These are phyloP conservation scores for Sminthurides aquaticus DNA, from an alignment of 2,888 invertebrate genomes.

Conservation along the genomic window DNA sequence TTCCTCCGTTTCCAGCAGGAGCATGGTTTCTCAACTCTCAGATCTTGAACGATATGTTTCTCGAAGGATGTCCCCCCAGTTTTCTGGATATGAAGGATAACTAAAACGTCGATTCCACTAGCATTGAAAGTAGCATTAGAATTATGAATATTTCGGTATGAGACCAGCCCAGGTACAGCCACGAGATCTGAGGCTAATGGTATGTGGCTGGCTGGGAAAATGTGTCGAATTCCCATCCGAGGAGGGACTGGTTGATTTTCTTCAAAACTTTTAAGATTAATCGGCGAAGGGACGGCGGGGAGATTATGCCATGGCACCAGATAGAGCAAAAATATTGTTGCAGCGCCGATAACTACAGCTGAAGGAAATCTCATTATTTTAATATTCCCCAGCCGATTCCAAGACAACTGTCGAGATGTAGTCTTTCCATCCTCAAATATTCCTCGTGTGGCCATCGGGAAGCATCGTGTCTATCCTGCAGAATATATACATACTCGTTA, in stretches of 20 bases:
- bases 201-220: background rate
- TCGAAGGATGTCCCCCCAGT: conserved; percentile 98
- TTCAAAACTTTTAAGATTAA: background rate
- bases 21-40: conserved; percentile 87
- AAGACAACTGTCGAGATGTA: too few relatives aligned
- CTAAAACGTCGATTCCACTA: conserved; percentile 85
- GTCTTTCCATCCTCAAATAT: background rate
- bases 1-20: conserved; percentile 82
- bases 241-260: background rate
- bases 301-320: conserved; percentile 41
- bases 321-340: conserved; percentile 38
- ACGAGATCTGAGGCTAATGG: conserved; percentile 11
- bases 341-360: conserved; percentile 36
- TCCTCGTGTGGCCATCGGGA: background rate
- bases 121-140: conserved; percentile 38
- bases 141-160: conserved; percentile 37
- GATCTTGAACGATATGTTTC: conserved; percentile 87
- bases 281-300: conserved; percentile 37
- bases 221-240: background rate
- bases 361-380: conserved; percentile 28
- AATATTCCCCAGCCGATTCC: background rate
- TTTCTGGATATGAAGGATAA: conserved; percentile 97
- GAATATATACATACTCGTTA: too few relatives aligned
- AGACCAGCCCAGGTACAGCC: conserved; percentile 35
- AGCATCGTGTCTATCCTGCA: too few relatives aligned